Evolutionary conservation across 2,888 invertebrate genomes (phyloP), one percentile per base, ranked within the genome.

Genomic region (Dendrolimus pini): DNA sequence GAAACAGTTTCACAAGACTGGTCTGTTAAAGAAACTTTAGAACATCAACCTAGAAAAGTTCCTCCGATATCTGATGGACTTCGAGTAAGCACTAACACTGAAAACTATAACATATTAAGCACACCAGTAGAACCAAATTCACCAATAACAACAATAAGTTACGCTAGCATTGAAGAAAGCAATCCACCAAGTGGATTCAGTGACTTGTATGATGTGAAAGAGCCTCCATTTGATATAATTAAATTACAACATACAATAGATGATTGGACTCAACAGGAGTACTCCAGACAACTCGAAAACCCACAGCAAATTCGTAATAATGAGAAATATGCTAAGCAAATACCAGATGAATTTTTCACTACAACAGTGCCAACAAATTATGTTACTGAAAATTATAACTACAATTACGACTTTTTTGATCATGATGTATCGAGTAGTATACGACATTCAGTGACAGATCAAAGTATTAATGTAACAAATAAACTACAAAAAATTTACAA

Each of bases 231-330:
- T 68, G 96, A 96, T 73, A 92, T 96, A 12, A 92, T 93, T 12
- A 93, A 94, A 71, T 83, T 96, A 52, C 96, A 96, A 75, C 95
- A 95, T 67, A 96, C 95, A 66, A 96, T 96, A 59, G 96, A 96
- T 69, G 94, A 94, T 63, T 96, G 96, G 96, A 96, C 96, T 0
- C 94, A 94, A 68, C 94, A 95, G 82, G 94, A 94, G 68, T 95
- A 92, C 77, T 93, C 94, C 0, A 91, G 92, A 59, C 82, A 82
- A 62, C 80, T 85, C 60, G 91, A 89, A 63, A 67, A 83, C 13
- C 83, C 89, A 1, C 90, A 92, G 67, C 90, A 83, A 60, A 84
- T 89, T 7, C 92, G 92, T 54, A 91, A 89, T 0, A 92, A 85
- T 56, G 92, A 92, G 58, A 92, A 93, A 64, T 91, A 94, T 56